A percentile compares a stretch with the other conserved stretches of the same genome.
These are phyloP conservation scores for Darevskia nairensis DNA, from an alignment of 2,797 vertebrate genomes.

Conservation along the genomic window DNA sequence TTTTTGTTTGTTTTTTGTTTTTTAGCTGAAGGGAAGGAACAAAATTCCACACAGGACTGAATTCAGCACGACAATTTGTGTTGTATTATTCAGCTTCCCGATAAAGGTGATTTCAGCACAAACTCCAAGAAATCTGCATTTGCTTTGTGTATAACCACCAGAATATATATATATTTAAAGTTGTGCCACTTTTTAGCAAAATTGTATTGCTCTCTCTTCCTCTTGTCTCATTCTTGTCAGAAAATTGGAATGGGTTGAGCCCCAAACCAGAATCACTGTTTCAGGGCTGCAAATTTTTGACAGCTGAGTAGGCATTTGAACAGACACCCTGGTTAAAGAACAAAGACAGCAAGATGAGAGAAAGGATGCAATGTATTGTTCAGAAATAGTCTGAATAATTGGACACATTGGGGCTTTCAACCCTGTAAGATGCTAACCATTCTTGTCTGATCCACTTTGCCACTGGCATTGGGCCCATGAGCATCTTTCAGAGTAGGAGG, in stretches of 20 bases:
- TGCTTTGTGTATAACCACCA: slow-evolving; percentile 40
- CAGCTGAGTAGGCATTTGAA: background rate
- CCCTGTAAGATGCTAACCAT: background rate
- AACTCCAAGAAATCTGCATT: background rate
- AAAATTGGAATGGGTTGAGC: slow-evolving; percentile 11
- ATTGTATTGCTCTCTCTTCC: background rate
- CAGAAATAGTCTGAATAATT: slow-evolving; percentile 14
- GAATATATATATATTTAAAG: slow-evolving; percentile 32
- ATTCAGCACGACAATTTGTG: background rate
- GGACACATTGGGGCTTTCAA: slow-evolving; percentile 7
- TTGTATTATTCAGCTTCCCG: slow-evolving; percentile 8
- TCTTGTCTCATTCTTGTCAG: background rate
- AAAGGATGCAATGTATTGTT: background rate
- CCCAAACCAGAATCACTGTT: slow-evolving; percentile 15
- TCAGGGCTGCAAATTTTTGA: background rate
- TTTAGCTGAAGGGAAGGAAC: slow-evolving; percentile 23
- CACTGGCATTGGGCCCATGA: background rate
- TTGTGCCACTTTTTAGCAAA: slow-evolving; percentile 45
- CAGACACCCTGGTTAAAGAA: slow-evolving; percentile 27
- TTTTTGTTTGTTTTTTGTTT: slow-evolving; percentile 24
- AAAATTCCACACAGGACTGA: slow-evolving; percentile 20
- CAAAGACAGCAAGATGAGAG: background rate
- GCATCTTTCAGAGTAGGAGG: background rate
- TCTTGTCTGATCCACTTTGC: slow-evolving; percentile 18
- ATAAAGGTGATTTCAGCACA: slow-evolving; percentile 38